Conservation (phyloP, 2,888 invertebrate species). For the Poecilobothrus nobilitatus region DNA sequence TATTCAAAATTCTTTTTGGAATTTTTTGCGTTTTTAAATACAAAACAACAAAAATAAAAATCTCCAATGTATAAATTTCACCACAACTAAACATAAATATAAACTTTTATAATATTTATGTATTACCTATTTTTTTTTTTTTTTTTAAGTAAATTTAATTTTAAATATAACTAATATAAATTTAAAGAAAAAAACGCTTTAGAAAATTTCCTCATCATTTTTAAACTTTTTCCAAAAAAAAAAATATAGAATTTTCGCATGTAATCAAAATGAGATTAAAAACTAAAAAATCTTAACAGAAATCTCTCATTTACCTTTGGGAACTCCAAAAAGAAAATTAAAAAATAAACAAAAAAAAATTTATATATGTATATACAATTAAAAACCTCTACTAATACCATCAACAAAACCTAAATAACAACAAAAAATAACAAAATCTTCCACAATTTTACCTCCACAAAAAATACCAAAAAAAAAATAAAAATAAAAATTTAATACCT, state of each 20-base stretch:
- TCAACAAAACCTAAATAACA: no score
- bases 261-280: conserved; percentile 6
- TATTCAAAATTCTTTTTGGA: no score
- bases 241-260: neutral
- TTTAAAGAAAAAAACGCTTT: neutral
- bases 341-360: neutral
- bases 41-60: no score
- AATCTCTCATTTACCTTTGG: neutral
- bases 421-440: no score
- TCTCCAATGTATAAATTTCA: neutral
- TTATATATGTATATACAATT: no score
- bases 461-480: neutral
- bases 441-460: neutral
- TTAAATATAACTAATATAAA: neutral
- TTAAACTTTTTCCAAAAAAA: neutral
- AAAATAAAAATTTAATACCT: neutral
- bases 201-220: neutral
- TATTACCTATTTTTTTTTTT: neutral
- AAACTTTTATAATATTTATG: neutral
- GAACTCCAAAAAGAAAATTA: neutral
- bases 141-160: neutral
- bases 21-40: no score
- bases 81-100: neutral
- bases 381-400: no score
- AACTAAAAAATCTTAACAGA: neutral